Evolutionary conservation across 2,888 invertebrate genomes (phyloP).

Genomic region (Torymus auratus): DNA sequence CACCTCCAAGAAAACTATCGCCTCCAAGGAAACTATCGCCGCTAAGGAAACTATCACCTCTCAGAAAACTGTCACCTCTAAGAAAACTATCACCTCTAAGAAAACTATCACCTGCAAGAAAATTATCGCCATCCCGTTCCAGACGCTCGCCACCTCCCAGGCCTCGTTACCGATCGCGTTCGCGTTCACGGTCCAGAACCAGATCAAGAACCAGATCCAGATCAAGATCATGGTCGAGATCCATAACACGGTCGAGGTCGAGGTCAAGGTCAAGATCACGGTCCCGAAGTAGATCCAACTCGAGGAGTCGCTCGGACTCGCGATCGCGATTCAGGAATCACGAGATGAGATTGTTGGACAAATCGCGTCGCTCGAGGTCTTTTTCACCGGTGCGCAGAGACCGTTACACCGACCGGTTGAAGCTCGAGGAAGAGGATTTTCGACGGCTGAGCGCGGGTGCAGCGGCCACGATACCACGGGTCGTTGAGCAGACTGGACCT

Average conservation of each 20-base stretch:
- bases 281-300: constrained; percentile 48
- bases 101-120: too few relatives aligned
- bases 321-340: constrained; percentile 60
- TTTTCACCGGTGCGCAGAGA: constrained; percentile 46
- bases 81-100: too few relatives aligned
- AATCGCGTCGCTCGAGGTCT: constrained; percentile 65
- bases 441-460: constrained; percentile 32
- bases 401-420: constrained; percentile 46
- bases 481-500: not conserved
- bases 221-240: constrained; percentile 72
- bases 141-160: constrained; percentile 61
- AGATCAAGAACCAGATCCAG: constrained; percentile 76
- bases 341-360: constrained; percentile 62
- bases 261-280: constrained; percentile 65
- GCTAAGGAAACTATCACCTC: too few relatives aligned
- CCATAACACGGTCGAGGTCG: constrained; percentile 72
- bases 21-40: too few relatives aligned
- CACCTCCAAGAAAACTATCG: too few relatives aligned
- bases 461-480: not conserved
- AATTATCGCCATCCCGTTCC: not conserved
- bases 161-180: constrained; percentile 65
- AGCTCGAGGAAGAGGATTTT: constrained; percentile 41
- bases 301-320: constrained; percentile 65
- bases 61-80: too few relatives aligned
- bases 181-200: constrained; percentile 71